phyloP scores from a whole-genome alignment of 2,113 vertebrate genomes.

The Podiceps cristatus region DNA sequence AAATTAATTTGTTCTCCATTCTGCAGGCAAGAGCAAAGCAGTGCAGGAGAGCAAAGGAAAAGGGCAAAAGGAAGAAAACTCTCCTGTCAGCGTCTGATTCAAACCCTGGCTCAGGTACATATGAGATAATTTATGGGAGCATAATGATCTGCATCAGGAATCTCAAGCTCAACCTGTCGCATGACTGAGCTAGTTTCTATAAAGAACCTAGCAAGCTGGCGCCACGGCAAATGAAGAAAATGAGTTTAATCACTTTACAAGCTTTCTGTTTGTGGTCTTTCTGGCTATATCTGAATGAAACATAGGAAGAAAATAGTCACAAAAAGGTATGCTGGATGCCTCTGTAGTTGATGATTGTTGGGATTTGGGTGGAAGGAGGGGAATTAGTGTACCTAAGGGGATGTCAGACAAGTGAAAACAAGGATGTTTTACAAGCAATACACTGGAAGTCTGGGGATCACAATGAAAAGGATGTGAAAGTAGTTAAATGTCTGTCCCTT shows the following conservation, averaged over 20 bases:
- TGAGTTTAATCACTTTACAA: constrained; percentile 84
- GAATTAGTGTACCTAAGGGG: constrained; percentile 55
- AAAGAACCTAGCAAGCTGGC: constrained; percentile 84
- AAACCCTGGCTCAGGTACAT: constrained; percentile 46
- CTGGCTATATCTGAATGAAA: constrained; percentile 78
- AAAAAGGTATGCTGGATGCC: constrained; percentile 78
- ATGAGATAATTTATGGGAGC: constrained; percentile 75
- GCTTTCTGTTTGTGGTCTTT: constrained; percentile 76
- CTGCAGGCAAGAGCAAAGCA: background rate
- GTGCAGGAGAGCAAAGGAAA: background rate
- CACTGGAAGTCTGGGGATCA: background rate
- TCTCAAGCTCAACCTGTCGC: constrained; percentile 73
- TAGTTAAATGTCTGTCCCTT: background rate
- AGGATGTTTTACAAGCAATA: constrained; percentile 69
- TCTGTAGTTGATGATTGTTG: constrained; percentile 70
- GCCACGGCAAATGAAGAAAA: constrained; percentile 86
- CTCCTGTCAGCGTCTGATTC: constrained; percentile 35
- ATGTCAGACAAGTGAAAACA: constrained; percentile 82
- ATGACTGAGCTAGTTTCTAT: constrained; percentile 80
- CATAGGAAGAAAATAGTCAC: constrained; percentile 51
- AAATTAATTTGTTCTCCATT: background rate
- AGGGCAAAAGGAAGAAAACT: background rate
- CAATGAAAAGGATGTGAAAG: background rate
- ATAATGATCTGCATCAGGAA: constrained; percentile 80
- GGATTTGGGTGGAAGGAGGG: background rate